Base-by-base conservation (phyloP, 2,888 invertebrate genomes). In the Drosophila prolongata region DNA sequence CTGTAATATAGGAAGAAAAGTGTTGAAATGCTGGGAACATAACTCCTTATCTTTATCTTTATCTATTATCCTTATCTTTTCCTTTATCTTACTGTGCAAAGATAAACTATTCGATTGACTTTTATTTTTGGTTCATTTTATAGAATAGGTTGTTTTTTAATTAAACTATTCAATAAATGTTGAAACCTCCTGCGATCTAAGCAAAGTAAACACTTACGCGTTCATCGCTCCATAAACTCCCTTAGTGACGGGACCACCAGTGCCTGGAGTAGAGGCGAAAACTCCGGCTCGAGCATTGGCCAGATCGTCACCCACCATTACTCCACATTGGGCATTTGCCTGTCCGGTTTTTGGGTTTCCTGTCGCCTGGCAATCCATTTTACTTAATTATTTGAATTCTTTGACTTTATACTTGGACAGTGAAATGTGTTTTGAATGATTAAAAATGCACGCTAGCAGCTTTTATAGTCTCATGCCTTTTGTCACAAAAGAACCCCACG, bases 221-320 rank as follows among this genome's bases (percentile, higher is more conserved):
- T 89, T 91, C 0, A 84, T 67, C 46, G 76, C 80, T 27, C 77
- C 85, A 60, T 80, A 89, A 1, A 80, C 77, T 11, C 90, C 90
- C 4, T 79, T 89, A 5, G 90, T 87, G 4, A 86, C 79, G 6
- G 90, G 89, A 10, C 80, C 88, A 0, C 35, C 72, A 0, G n/a
- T 11, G 10, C 76, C 75, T 34, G 86, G 85, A n/a, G 83, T 89
- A 6, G 71, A 35, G 0, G 85, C 90, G 69, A 90, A 90, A 0
- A 88, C 87, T 10, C 90, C 90, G 13, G 77, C 87, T 0, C 68
- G 56, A 3, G 79, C 79, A 64, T 84, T 90, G 2, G 49, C 14
- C 2, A 69, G 40, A 4, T 82, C 84, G 46, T 76, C 67, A 11
- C 90, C 90, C 3, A 76, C 34, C 2, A 47, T 68, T 13, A 81